phyloP scores from a whole-genome alignment of 2,113 vertebrate species.

The Riparia riparia region DNA sequence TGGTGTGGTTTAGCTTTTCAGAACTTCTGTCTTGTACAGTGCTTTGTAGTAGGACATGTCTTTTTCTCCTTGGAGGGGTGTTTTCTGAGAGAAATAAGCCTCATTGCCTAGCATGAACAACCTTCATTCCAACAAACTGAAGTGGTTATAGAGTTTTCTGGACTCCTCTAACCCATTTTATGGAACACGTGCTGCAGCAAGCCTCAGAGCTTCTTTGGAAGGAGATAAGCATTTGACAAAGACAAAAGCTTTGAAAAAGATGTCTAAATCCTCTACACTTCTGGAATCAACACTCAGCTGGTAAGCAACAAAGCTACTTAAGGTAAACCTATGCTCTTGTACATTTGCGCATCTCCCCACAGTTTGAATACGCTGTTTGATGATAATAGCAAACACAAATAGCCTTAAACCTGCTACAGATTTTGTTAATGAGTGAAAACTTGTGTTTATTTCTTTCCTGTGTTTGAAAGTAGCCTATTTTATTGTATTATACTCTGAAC shows the following conservation, averaged over 20 bases:
- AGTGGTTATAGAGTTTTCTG: background rate
- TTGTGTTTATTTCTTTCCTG: background rate
- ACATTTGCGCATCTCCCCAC: background rate
- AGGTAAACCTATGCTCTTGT: background rate
- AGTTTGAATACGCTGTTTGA: background rate
- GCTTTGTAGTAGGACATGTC: background rate
- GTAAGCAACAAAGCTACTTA: background rate
- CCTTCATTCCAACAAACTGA: background rate
- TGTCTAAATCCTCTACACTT: background rate
- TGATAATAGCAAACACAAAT: background rate
- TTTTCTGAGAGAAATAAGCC: background rate
- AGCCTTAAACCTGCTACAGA: background rate
- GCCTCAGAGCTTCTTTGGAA: background rate
- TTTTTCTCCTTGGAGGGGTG: background rate
- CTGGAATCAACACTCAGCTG: background rate
- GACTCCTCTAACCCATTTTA: background rate
- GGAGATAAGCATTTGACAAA: background rate
- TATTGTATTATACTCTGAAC: background rate
- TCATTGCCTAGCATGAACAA: background rate
- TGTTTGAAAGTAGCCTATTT: background rate
- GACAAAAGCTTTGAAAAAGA: background rate
- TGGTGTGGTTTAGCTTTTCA: background rate
- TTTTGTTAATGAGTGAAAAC: slow-evolving; percentile 12
- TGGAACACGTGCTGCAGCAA: background rate
- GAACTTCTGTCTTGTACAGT: background rate